Evolutionary conservation across 2,797 vertebrate species (phyloP).

Genomic region (Malacoctenus gilli): DNA sequence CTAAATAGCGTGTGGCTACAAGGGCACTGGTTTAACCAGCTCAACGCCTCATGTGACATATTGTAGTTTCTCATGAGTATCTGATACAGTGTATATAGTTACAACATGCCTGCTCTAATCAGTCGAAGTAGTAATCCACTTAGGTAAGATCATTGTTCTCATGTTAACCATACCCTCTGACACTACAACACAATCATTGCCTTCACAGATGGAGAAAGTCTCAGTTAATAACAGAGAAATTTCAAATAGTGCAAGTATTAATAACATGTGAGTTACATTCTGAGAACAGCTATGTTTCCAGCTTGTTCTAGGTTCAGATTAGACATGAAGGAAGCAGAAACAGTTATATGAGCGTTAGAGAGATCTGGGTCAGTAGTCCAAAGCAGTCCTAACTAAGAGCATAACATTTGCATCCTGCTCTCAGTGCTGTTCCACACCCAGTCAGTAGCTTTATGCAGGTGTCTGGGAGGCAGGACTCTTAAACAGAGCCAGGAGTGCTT

Average conservation of each 20-base stretch:
- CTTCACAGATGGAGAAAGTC: slow-evolving; percentile 11
- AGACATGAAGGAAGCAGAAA: slow-evolving; percentile 8
- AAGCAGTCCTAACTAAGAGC: too few species aligned
- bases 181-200: slow-evolving; percentile 33
- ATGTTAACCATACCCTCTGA: slow-evolving; percentile 3
- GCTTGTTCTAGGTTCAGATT: slow-evolving; percentile 22
- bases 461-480: slow-evolving; percentile 10
- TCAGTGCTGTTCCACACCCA: too few species aligned
- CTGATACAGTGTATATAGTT: slow-evolving; percentile 12
- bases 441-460: too few species aligned
- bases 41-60: slow-evolving; percentile 7
- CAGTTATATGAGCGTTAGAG: slow-evolving; percentile 13
- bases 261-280: slow-evolving; percentile 44
- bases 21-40: slow-evolving; percentile 14
- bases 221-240: slow-evolving; percentile 25
- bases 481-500: slow-evolving; percentile 9
- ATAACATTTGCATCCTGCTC: too few species aligned
- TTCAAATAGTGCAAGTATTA: slow-evolving; percentile 5
- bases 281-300: slow-evolving; percentile 27
- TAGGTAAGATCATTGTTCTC: slow-evolving; percentile 1
- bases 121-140: slow-evolving; percentile 10
- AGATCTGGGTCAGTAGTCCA: slow-evolving; percentile 30
- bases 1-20: background rate
- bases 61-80: background rate
- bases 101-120: slow-evolving; percentile 9